Percentiles rank a stretch among this genome's conserved stretches.
phyloP scores from a whole-genome alignment of 2,888 invertebrate species.

The Tetheella fluctuosa region DNA sequence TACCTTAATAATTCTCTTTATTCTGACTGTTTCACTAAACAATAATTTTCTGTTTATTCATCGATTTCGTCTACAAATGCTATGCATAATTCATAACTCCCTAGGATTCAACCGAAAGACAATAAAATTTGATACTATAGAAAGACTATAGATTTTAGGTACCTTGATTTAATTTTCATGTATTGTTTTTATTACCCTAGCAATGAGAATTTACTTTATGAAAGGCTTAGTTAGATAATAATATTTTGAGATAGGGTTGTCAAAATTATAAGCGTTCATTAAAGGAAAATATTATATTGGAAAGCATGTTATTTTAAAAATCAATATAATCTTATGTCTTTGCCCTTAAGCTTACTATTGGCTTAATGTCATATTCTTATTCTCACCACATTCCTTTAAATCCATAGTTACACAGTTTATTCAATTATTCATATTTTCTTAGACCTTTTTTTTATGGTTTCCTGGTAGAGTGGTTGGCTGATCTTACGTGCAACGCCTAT shows the following conservation, averaged over 20 bases:
- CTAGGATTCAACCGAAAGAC: neutral
- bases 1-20: neutral
- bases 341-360: too few relatives aligned
- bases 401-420: too few relatives aligned
- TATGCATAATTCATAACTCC: constrained; percentile 4
- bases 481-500: too few relatives aligned
- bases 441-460: too few relatives aligned
- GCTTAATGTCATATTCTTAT: too few relatives aligned
- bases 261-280: neutral
- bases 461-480: too few relatives aligned
- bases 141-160: neutral
- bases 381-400: too few relatives aligned
- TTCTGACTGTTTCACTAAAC: neutral
- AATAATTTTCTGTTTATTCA: neutral
- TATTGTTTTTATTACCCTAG: neutral
- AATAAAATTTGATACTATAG: neutral
- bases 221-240: neutral
- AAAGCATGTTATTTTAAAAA: too few relatives aligned
- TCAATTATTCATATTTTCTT: too few relatives aligned
- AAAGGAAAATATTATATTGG: too few relatives aligned
- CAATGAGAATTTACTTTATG: neutral
- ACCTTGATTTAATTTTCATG: neutral
- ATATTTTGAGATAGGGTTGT: neutral
- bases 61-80: neutral
- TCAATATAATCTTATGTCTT: too few relatives aligned